Percentiles rank a stretch among this genome's conserved stretches.
phyloP scores from a whole-genome alignment of 2,888 invertebrate genomes.

The Atrina japonica region DNA sequence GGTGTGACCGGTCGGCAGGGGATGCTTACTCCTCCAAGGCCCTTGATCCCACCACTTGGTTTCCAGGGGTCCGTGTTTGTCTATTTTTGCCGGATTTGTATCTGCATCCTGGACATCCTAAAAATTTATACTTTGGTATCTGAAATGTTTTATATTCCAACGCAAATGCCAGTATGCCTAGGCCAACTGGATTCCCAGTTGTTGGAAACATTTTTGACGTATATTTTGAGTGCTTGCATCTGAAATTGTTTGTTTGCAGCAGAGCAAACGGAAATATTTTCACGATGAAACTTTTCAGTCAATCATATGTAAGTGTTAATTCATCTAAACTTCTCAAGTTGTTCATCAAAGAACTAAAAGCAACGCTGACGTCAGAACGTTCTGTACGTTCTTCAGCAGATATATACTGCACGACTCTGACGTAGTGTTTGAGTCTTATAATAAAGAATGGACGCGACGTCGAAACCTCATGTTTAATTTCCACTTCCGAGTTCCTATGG shows the following conservation, averaged over 20 bases:
- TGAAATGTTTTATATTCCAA: no score
- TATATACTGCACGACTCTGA: not conserved
- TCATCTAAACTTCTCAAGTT: not conserved
- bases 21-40: no score
- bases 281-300: not conserved
- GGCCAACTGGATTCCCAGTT: not conserved
- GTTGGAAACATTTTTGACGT: not conserved
- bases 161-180: not conserved
- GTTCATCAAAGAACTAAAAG: not conserved
- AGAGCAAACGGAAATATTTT: not conserved
- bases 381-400: not conserved
- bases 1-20: no score
- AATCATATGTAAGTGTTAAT: not conserved
- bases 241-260: not conserved
- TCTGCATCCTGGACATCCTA: no score
- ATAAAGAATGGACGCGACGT: not conserved
- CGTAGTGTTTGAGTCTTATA: not conserved
- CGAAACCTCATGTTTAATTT: not conserved
- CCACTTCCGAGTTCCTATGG: not conserved
- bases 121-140: no score
- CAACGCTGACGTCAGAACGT: not conserved
- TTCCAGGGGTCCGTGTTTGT: no score
- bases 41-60: no score
- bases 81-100: no score
- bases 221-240: not conserved